Percentiles rank a stretch among this genome's conserved stretches.
These are phyloP conservation scores for Polydrusus cervinus DNA, from an alignment of 2,888 invertebrate species.

Conservation along the genomic window DNA sequence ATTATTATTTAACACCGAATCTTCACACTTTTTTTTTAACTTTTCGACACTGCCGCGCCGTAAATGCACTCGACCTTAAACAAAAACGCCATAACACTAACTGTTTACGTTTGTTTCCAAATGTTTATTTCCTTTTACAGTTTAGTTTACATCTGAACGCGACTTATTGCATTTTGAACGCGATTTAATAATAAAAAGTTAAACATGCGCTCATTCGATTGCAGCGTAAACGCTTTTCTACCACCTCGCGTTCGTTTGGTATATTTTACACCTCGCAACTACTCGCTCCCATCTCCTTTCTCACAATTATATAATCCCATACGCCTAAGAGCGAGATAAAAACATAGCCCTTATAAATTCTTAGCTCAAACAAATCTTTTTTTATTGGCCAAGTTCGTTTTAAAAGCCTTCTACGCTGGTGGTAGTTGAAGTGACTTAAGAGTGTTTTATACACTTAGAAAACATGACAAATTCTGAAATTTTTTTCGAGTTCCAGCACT, in stretches of 20 bases:
- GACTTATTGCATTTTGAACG: slow-evolving; percentile 51
- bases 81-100: slow-evolving; percentile 47
- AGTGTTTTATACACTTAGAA: too few species aligned
- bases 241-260: not conserved
- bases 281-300: not conserved
- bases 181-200: slow-evolving; percentile 45
- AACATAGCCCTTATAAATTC: not conserved
- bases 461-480: too few species aligned
- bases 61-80: slow-evolving; percentile 37
- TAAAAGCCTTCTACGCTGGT: too few species aligned
- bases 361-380: not conserved
- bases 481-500: too few species aligned
- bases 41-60: slow-evolving; percentile 20
- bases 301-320: not conserved
- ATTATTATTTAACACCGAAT: not conserved
- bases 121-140: slow-evolving; percentile 55
- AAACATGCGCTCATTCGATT: slow-evolving; percentile 43
- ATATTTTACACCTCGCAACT: not conserved
- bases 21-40: not conserved
- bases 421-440: too few species aligned
- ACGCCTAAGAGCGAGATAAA: not conserved
- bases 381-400: too few species aligned
- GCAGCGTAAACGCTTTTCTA: slow-evolving; percentile 29
- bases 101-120: slow-evolving; percentile 50
- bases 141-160: slow-evolving; percentile 46